Percentiles rank a stretch among this genome's conserved stretches.
phyloP scores from a whole-genome alignment of 2,113 vertebrate genomes.

The Albula glossodonta region DNA sequence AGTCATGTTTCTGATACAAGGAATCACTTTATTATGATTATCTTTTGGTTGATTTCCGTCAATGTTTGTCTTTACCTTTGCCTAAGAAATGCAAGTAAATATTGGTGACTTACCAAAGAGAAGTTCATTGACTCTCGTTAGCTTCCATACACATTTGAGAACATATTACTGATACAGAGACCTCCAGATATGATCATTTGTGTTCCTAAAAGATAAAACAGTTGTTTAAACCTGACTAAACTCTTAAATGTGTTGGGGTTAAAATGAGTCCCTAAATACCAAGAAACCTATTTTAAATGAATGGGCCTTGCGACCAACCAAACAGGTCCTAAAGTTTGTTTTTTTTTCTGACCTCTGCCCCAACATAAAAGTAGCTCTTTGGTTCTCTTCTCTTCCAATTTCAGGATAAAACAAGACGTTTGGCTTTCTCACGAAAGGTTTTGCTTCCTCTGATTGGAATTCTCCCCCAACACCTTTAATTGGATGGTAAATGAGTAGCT shows the following conservation, averaged over 20 bases:
- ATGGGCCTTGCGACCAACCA: not conserved
- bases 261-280: not conserved
- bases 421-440: not conserved
- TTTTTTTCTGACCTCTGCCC: not conserved
- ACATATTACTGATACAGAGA: not conserved
- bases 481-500: not conserved
- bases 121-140: not conserved
- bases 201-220: not conserved
- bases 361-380: not conserved
- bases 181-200: not conserved
- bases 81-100: too few species aligned
- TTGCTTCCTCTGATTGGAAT: not conserved
- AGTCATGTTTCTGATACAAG: too few species aligned
- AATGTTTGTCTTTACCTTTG: too few species aligned
- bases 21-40: too few species aligned
- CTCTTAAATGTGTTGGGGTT: not conserved
- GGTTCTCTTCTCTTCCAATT: not conserved
- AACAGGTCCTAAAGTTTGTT: not conserved
- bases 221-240: not conserved
- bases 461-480: not conserved
- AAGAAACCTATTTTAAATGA: not conserved
- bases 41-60: too few species aligned
- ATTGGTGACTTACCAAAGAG: too few species aligned
- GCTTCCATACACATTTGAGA: not conserved
- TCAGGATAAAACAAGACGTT: too few species aligned